Percentiles rank a stretch among this genome's conserved stretches.
Evolutionary conservation across 1,140 invertebrate genomes (phyloP).

Genomic region (Pseudomyrmex pallidus): DNA sequence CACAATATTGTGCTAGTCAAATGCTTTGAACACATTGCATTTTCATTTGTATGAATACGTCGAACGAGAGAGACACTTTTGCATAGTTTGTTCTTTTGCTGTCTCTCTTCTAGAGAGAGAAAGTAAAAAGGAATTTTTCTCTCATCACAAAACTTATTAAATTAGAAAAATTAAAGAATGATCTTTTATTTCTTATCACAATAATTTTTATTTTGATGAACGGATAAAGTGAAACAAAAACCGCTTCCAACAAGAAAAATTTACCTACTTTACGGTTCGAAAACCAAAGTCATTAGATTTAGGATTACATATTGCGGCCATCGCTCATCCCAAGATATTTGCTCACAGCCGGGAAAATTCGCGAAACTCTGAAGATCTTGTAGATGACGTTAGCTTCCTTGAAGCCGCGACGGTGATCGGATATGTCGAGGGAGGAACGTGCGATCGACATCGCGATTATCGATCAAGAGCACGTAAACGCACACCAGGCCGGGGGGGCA

Average conservation of each 20-base stretch:
- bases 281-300: background rate
- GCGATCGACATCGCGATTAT: slow-evolving; percentile 64
- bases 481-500: slow-evolving; percentile 36
- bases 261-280: too few species aligned
- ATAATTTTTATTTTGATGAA: too few species aligned
- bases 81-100: too few species aligned
- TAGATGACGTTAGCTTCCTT: background rate
- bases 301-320: background rate
- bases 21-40: background rate
- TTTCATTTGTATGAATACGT: background rate
- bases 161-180: too few species aligned
- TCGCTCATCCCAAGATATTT: slow-evolving; percentile 19
- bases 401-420: background rate
- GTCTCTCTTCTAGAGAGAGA: too few species aligned
- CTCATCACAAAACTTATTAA: too few species aligned
- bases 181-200: too few species aligned
- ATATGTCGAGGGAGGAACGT: background rate
- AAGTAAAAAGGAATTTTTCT: too few species aligned
- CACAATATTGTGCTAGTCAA: background rate
- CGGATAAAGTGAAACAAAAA: too few species aligned
- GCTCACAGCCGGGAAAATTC: background rate
- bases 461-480: slow-evolving; percentile 68
- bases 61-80: background rate
- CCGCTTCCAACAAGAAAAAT: too few species aligned
- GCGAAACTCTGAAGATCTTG: slow-evolving; percentile 6